A percentile compares a stretch with the other conserved stretches of the same genome.
Conservation (phyloP, 2,888 invertebrate species). For the Elmis aenea region DNA sequence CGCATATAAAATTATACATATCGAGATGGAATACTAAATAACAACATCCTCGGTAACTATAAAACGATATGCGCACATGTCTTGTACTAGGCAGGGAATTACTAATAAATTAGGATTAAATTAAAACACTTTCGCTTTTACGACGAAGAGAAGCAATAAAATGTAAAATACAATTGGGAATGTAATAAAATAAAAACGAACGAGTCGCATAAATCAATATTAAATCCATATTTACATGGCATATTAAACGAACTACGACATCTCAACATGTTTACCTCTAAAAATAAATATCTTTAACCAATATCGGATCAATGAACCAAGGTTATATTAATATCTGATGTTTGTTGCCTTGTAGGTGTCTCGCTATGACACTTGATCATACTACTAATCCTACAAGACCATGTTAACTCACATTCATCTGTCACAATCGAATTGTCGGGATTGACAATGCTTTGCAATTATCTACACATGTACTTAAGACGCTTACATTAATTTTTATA, state of each 20-base stretch:
- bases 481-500: too few relatives aligned
- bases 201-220: constrained; percentile 27
- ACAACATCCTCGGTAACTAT: too few relatives aligned
- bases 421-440: too few relatives aligned
- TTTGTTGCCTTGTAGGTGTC: constrained; percentile 19
- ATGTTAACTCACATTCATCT: too few relatives aligned
- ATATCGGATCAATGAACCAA: constrained; percentile 20
- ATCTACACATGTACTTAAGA: too few relatives aligned
- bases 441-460: too few relatives aligned
- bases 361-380: constrained; percentile 13
- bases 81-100: too few relatives aligned
- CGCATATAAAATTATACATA: too few relatives aligned
- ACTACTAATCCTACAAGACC: too few relatives aligned
- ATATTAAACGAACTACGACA: constrained; percentile 27
- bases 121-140: constrained; percentile 6
- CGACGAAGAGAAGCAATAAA: constrained; percentile 9
- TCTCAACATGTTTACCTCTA: constrained; percentile 18
- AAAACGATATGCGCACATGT: too few relatives aligned
- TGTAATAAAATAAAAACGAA: constrained; percentile 11
- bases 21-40: too few relatives aligned
- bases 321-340: constrained; percentile 18
- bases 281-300: constrained; percentile 20
- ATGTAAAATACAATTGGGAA: constrained; percentile 10
- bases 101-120: neutral
- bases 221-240: constrained; percentile 32